Evolutionary conservation across 2,888 invertebrate genomes (phyloP).

Genomic region (Leptopilina myrica): DNA sequence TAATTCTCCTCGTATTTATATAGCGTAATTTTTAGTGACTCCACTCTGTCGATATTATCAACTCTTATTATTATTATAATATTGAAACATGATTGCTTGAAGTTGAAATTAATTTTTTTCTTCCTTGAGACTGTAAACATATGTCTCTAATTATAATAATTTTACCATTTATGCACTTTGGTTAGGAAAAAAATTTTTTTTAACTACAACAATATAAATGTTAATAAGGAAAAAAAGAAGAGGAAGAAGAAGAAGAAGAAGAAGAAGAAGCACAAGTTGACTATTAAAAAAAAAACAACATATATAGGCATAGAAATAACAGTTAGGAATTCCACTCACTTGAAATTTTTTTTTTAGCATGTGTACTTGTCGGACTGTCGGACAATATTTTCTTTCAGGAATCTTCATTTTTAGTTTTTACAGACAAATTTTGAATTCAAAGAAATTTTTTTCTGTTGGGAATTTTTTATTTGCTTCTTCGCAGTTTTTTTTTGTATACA

Average conservation of each 20-base stretch:
- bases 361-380: slow-evolving; percentile 31
- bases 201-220: too few relatives aligned
- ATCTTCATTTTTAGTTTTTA: not conserved
- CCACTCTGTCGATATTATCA: not conserved
- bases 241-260: too few relatives aligned
- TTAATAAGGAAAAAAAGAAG: too few relatives aligned
- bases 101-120: too few relatives aligned
- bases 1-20: not conserved
- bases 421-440: too few relatives aligned
- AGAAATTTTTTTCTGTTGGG: too few relatives aligned
- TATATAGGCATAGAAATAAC: slow-evolving; percentile 50
- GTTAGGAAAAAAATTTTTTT: too few relatives aligned
- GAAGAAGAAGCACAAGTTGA: slow-evolving; percentile 22
- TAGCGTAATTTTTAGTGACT: slow-evolving; percentile 11
- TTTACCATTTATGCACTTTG: too few relatives aligned
- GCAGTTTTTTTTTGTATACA: too few relatives aligned
- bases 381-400: not conserved
- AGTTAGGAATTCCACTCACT: slow-evolving; percentile 65
- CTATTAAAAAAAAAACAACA: slow-evolving; percentile 58
- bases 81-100: not conserved
- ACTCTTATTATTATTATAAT: slow-evolving; percentile 5
- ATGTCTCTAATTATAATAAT: too few relatives aligned
- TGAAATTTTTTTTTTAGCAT: slow-evolving; percentile 48
- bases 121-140: too few relatives aligned
- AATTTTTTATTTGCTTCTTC: too few relatives aligned